Percentiles rank a stretch among this genome's conserved stretches.
Evolutionary conservation across 2,888 invertebrate genomes (phyloP).

Genomic region (Gymnoscelis rufifasciata): DNA sequence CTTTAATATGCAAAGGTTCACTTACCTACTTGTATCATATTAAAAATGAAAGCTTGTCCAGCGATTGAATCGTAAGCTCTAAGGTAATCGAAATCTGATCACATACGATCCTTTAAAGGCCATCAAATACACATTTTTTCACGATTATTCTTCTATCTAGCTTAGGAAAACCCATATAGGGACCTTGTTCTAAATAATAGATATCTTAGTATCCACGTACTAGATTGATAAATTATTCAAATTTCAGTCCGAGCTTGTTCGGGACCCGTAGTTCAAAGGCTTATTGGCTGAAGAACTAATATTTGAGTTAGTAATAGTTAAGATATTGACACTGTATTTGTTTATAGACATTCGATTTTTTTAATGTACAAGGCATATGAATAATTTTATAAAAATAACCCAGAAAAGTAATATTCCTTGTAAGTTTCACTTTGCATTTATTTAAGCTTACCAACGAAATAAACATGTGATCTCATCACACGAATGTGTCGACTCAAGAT

Average conservation of each 20-base stretch:
- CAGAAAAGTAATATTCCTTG: too few species aligned
- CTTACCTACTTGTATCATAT: too few species aligned
- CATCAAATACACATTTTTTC: slow-evolving; percentile 4
- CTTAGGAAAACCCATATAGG: background rate
- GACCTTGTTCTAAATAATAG: background rate
- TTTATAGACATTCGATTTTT: too few species aligned
- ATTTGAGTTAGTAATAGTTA: background rate
- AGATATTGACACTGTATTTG: too few species aligned
- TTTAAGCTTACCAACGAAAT: slow-evolving; percentile 19
- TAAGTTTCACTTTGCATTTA: too few species aligned
- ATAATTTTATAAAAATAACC: too few species aligned
- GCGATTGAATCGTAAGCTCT: background rate
- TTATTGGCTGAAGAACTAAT: background rate
- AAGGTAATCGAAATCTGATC: slow-evolving; percentile 1
- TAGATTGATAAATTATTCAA: slow-evolving; percentile 1
- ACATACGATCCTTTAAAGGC: background rate
- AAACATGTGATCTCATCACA: slow-evolving; percentile 33
- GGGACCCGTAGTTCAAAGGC: background rate
- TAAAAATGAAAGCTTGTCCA: background rate
- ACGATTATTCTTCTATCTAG: background rate
- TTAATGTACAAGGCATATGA: too few species aligned
- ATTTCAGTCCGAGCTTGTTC: background rate
- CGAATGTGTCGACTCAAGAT: slow-evolving; percentile 31
- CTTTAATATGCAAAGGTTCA: too few species aligned
- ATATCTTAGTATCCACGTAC: background rate